Base-by-base conservation (phyloP, 2,797 vertebrate genomes). In the Galagoides demidoff region DNA sequence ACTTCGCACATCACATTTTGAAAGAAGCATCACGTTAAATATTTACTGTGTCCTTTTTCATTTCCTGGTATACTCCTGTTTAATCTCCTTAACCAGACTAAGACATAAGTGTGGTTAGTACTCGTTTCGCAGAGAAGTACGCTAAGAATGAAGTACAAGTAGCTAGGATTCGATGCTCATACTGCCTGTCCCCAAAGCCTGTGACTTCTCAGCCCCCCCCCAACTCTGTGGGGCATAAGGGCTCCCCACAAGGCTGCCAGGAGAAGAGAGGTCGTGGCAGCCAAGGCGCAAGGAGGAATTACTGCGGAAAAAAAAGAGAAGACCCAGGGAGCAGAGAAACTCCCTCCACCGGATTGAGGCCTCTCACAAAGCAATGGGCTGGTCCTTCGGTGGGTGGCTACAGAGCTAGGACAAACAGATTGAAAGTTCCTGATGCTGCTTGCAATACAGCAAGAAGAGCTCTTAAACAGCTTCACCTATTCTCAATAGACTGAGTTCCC, bases 1-100 rank as follows among this genome's bases (percentile, higher is more conserved):
- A 78, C 52, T 77, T 49, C 23, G 79, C 22, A 22, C 49, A 84
- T 86, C 43, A 70, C n/a, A 71, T 83, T 92, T 89, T 79, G 39
- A 73, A 96, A 61, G 87, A 92, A 85, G 70, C 25, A 79, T 92
- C 83, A 76, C 37, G 31, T 59, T 86, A 81, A 85, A 77, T 86
- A 64, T 92, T 73, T 95, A 31, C 61, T 94, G 55, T 34, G 3
- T 37, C 64, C 64, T 52, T 89, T 13, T 84, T 66, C 63, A 16
- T 82, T 88, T 82, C 31, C 49, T 63, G 73, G 66, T 59, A 12
- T 95, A 90, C 92, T 85, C 84, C 74, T 88, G 34, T 79, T 66
- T 90, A 87, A 85, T 85, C 82, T 63, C 92, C 57, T 82, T 90
- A 85, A 34, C 11, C 23, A 61, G 37, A 49, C 86, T 59, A 68